Conservation (phyloP, 2,888 invertebrate species). For the Philaethria dido region DNA sequence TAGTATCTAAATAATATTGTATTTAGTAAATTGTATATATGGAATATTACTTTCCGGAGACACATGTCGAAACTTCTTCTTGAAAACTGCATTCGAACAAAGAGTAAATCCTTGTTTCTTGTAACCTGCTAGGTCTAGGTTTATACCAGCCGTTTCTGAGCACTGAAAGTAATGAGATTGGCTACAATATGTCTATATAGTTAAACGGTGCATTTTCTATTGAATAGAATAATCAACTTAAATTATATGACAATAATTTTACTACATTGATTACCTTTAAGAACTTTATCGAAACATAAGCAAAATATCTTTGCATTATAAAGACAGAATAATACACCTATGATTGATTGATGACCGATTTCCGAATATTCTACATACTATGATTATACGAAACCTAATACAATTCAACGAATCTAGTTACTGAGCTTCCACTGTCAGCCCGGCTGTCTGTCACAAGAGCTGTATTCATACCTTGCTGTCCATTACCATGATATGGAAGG, state of each 20-base stretch:
- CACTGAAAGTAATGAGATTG: slow-evolving; percentile 31
- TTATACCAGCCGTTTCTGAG: slow-evolving; percentile 40
- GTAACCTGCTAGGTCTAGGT: slow-evolving; percentile 51
- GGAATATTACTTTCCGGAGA: slow-evolving; percentile 62
- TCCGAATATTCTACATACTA: background rate
- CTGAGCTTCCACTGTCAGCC: background rate
- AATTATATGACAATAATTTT: no score
- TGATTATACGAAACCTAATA: slow-evolving; percentile 5
- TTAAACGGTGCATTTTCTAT: background rate
- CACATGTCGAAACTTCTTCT: slow-evolving; percentile 74
- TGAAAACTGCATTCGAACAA: slow-evolving; percentile 67
- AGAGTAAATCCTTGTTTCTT: slow-evolving; percentile 71
- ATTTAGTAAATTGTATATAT: slow-evolving; percentile 38
- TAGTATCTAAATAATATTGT: background rate
- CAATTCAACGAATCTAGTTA: background rate
- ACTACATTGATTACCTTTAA: no score
- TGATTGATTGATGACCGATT: no score
- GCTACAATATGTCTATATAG: slow-evolving; percentile 7
- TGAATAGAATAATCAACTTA: no score
- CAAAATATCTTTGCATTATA: background rate
- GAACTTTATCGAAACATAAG: background rate
- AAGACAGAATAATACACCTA: background rate
- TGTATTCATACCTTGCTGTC: no score
- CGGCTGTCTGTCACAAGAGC: background rate
- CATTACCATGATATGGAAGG: no score